phyloP scores from a whole-genome alignment of 2,113 vertebrate genomes.

The Phrynosoma platyrhinos region DNA sequence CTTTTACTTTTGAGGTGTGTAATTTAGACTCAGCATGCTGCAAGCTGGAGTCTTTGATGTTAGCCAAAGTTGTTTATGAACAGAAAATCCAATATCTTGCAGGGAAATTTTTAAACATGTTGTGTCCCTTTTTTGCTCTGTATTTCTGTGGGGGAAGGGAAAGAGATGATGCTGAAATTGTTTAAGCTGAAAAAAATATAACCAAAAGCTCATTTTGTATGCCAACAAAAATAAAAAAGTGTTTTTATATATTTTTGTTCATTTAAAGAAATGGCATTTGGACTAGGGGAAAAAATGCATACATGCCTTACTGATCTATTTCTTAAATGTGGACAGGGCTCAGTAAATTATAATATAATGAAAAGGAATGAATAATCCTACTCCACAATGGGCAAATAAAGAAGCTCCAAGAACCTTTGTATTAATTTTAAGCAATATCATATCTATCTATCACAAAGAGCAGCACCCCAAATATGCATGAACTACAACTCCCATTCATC shows the following conservation, averaged over 20 bases:
- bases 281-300: constrained; percentile 43
- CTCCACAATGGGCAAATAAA: constrained; percentile 35
- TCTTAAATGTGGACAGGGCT: neutral
- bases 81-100: constrained; percentile 63
- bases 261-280: neutral
- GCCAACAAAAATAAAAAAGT: constrained; percentile 33
- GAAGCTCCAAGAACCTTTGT: constrained; percentile 56
- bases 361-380: constrained; percentile 17
- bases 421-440: constrained; percentile 25
- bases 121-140: constrained; percentile 42
- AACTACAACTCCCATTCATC: no score
- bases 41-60: constrained; percentile 70
- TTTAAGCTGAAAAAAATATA: constrained; percentile 45
- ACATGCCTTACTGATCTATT: neutral
- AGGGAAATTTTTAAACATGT: constrained; percentile 64
- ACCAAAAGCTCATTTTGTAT: constrained; percentile 51
- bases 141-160: constrained; percentile 26
- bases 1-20: constrained; percentile 75
- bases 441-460: no score
- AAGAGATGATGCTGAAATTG: constrained; percentile 32
- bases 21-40: constrained; percentile 72
- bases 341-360: constrained; percentile 24
- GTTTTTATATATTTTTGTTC: constrained; percentile 5
- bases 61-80: constrained; percentile 71
- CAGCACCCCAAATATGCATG: no score